A percentile compares a stretch with the other conserved stretches of the same genome.
Evolutionary conservation across 2,797 vertebrate genomes (phyloP).

Genomic region (Miichthys miiuy): DNA sequence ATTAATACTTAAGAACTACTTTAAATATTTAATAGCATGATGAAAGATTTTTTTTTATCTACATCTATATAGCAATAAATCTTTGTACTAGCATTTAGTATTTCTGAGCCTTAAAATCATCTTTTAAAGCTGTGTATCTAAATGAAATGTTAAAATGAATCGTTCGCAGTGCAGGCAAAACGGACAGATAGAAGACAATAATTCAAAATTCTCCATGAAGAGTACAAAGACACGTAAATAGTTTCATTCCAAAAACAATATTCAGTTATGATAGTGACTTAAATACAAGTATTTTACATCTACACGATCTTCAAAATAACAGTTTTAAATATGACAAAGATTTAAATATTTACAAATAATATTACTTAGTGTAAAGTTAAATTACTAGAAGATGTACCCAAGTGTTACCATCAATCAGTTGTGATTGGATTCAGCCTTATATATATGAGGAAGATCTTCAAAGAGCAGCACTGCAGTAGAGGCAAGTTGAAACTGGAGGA

Average conservation of each 20-base stretch:
- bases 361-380: slow-evolving; percentile 65
- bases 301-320: slow-evolving; percentile 36
- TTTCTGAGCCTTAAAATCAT: background rate
- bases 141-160: slow-evolving; percentile 7
- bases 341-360: slow-evolving; percentile 77
- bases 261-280: slow-evolving; percentile 50
- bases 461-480: slow-evolving; percentile 42
- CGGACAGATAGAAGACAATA: background rate
- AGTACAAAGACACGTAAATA: slow-evolving; percentile 31
- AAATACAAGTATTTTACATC: slow-evolving; percentile 74
- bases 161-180: slow-evolving; percentile 45
- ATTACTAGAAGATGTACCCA: slow-evolving; percentile 50
- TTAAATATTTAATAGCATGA: slow-evolving; percentile 57
- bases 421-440: slow-evolving; percentile 17
- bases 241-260: slow-evolving; percentile 49
- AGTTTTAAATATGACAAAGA: slow-evolving; percentile 73
- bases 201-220: background rate
- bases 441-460: slow-evolving; percentile 23
- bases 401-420: slow-evolving; percentile 27
- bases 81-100: slow-evolving; percentile 30
- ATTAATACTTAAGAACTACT: slow-evolving; percentile 55
- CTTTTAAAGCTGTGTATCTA: background rate
- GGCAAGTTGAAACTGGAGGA: slow-evolving; percentile 49
- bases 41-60: slow-evolving; percentile 7
- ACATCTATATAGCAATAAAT: slow-evolving; percentile 30